Evolutionary conservation across 2,888 invertebrate genomes (phyloP).

Genomic region (Apodemia hepburni): DNA sequence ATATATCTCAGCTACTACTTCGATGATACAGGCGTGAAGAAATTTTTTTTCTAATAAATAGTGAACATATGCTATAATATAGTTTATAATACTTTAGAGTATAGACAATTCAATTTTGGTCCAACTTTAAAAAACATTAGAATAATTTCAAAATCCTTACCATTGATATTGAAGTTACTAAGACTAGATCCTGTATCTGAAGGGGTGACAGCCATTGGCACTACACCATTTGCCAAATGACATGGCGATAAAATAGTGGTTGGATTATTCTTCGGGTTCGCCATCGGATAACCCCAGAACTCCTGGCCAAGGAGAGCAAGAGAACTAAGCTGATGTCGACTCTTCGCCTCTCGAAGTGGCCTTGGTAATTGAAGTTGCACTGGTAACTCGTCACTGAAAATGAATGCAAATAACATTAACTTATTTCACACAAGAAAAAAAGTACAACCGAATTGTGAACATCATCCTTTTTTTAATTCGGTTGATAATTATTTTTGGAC

Average conservation of each 20-base stretch:
- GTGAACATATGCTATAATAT: too few species aligned
- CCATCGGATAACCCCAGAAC: slow-evolving; percentile 91
- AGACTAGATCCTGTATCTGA: slow-evolving; percentile 87
- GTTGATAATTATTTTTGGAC: too few species aligned
- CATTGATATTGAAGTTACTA: slow-evolving; percentile 85
- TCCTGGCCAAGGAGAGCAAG: slow-evolving; percentile 94
- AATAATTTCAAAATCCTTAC: slow-evolving; percentile 39
- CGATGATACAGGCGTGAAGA: too few species aligned
- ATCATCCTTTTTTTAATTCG: too few species aligned
- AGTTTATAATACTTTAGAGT: too few species aligned
- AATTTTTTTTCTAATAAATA: too few species aligned
- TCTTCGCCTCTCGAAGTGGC: slow-evolving; percentile 92
- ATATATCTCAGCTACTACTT: too few species aligned
- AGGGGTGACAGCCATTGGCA: slow-evolving; percentile 77
- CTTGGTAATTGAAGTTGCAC: slow-evolving; percentile 93
- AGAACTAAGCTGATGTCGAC: slow-evolving; percentile 94
- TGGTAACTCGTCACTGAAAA: slow-evolving; percentile 92
- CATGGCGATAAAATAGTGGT: slow-evolving; percentile 60
- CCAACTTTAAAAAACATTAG: too few species aligned
- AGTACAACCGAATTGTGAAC: too few species aligned
- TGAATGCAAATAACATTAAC: background rate
- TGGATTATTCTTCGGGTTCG: slow-evolving; percentile 82
- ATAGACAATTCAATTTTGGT: too few species aligned
- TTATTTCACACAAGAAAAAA: background rate
- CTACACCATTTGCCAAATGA: slow-evolving; percentile 56